phyloP scores from a whole-genome alignment of 2,797 vertebrate species.

The Apogon hyalosoma region DNA sequence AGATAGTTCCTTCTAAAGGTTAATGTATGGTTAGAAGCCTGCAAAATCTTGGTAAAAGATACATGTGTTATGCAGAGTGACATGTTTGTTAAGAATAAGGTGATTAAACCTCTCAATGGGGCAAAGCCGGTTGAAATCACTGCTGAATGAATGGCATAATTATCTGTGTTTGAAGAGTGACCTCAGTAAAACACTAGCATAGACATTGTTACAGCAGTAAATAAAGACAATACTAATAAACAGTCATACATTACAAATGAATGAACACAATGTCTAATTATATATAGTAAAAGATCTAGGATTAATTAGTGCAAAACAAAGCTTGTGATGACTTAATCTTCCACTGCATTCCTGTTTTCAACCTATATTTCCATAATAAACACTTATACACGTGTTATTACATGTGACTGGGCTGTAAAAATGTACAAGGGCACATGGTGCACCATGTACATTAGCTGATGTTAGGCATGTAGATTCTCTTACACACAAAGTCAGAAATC shows the following conservation, averaged over 20 bases:
- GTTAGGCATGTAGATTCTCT: too few relatives aligned
- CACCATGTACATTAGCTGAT: conserved; percentile 1
- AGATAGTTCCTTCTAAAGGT: conserved; percentile 54
- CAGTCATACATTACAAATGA: too few relatives aligned
- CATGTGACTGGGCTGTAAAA: conserved; percentile 40
- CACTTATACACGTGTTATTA: conserved; percentile 19
- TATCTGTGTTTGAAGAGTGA: too few relatives aligned
- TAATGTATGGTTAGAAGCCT: conserved; percentile 45
- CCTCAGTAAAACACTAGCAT: too few relatives aligned
- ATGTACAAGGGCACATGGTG: conserved; percentile 11
- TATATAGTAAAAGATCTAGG: too few relatives aligned
- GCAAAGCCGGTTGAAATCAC: conserved; percentile 3
- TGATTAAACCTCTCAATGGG: background rate
- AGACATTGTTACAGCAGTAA: too few relatives aligned
- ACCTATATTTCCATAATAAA: conserved; percentile 20
- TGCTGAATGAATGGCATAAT: background rate
- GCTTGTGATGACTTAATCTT: conserved; percentile 21
- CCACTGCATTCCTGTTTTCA: conserved; percentile 19
- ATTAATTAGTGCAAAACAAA: too few relatives aligned
- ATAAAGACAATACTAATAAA: too few relatives aligned
- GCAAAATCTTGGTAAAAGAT: conserved; percentile 18
- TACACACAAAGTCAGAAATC: conserved; percentile 8
- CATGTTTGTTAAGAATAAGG: background rate
- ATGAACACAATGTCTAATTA: too few relatives aligned
- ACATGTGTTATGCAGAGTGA: conserved; percentile 11